Evolutionary conservation across 2,113 vertebrate genomes (phyloP), one percentile per base, ranked within the genome.

Genomic region (Monarcha castaneiventris): DNA sequence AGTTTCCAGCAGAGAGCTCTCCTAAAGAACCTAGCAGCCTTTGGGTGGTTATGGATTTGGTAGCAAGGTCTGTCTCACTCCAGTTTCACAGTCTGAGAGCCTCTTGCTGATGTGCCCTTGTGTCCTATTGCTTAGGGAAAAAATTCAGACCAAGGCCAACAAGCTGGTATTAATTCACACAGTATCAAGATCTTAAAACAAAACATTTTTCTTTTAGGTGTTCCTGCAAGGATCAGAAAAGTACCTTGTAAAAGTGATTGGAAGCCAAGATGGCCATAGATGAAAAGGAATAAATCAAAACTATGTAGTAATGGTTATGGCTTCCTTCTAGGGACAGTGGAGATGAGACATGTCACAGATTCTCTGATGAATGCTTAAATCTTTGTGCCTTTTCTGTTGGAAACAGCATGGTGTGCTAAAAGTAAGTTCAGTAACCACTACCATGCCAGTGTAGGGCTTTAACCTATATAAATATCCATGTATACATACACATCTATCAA

Each of bases 361-460:
- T 86, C 32, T 66, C 63, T 68, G 12, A 49, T 16, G 30, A 64
- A 23, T 3, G 7, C 37, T 66, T 33, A 27, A 71, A 61, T 37
- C 6, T 88, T 52, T 61, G 13, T 43, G 20, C 77, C 37, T 86
- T 37, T 86, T 41, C 25, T 59, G n/a, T 37, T 39, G n/a, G 48
- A 76, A 78, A 63, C 11, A 18, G 3, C 10, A 15, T 10, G 25
- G 10, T 46, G 22, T 54, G 25, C 46, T 56, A 21, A 52, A 85
- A 79, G 54, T 23, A 77, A 51, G 26, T 2, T 4, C 39, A 64
- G 37, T 9, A 76, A 32, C 35, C 11, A 26, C 27, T 81, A 46
- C 54, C 37, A 68, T 3, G 7, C 26, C 2, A 0, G 39, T 2
- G 4, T 2, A 46, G 33, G 35, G 29, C 54, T 62, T 78, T 27